Percentiles rank a stretch among this genome's conserved stretches.
phyloP scores from a whole-genome alignment of 2,888 invertebrate species.

The Steinernema scapterisci region DNA sequence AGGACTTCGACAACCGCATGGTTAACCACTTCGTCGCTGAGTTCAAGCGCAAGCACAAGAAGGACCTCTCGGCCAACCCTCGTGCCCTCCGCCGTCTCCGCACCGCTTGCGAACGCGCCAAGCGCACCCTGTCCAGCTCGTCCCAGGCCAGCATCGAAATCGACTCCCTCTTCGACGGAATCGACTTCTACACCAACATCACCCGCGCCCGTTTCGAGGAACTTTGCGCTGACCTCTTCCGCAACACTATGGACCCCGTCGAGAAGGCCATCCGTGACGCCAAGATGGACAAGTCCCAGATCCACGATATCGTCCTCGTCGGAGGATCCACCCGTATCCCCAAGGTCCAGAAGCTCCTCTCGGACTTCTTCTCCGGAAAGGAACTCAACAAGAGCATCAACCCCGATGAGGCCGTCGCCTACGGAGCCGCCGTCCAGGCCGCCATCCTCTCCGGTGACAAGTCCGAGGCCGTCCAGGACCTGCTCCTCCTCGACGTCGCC shows the following conservation, averaged over 20 bases:
- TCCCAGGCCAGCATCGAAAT: constrained; percentile 78
- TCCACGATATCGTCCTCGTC: constrained; percentile 76
- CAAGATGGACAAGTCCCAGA: constrained; percentile 65
- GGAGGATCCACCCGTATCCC: constrained; percentile 86
- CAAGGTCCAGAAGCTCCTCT: constrained; percentile 82
- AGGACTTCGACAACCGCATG: constrained; percentile 73
- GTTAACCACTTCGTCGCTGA: constrained; percentile 68
- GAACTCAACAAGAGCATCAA: constrained; percentile 77
- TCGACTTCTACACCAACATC: constrained; percentile 92
- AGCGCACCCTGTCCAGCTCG: constrained; percentile 73
- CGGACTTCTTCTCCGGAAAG: constrained; percentile 83
- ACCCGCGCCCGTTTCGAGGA: constrained; percentile 92
- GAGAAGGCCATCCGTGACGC: constrained; percentile 79
- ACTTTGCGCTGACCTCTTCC: constrained; percentile 47
- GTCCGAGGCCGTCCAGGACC: constrained; percentile 44
- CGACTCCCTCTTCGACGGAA: constrained; percentile 89
- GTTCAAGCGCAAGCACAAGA: constrained; percentile 76
- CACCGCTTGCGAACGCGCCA: constrained; percentile 80
- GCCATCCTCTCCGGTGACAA: constrained; percentile 73
- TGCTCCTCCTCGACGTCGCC: constrained; percentile 39
- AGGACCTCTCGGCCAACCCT: constrained; percentile 82
- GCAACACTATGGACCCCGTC: constrained; percentile 77
- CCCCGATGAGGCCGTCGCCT: constrained; percentile 97
- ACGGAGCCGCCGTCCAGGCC: constrained; percentile 96
- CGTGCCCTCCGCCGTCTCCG: constrained; percentile 85